Conservation (phyloP, 2,113 vertebrate genomes). For the Myiozetetes cayanensis region DNA sequence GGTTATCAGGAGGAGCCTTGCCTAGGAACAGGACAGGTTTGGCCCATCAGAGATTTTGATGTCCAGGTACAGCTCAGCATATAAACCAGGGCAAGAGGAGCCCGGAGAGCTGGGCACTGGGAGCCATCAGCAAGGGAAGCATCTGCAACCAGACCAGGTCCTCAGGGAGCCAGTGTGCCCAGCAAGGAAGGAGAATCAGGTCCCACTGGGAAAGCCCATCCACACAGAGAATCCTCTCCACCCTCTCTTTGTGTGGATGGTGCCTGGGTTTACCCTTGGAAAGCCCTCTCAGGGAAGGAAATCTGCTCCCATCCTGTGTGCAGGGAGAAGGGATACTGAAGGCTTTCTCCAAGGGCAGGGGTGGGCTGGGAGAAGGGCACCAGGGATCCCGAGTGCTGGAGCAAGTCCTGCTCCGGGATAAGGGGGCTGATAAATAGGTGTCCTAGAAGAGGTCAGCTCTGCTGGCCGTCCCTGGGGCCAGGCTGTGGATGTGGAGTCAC, state of each 20-base stretch:
- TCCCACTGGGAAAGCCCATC: neutral
- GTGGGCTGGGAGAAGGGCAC: neutral
- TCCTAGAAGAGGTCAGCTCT: neutral
- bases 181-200: accelerated
- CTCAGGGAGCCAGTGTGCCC: accelerated
- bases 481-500: neutral
- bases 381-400: accelerated
- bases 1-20: neutral
- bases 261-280: neutral
- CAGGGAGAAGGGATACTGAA: neutral
- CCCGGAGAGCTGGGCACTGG: neutral
- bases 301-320: neutral
- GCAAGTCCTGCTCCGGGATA: accelerated
- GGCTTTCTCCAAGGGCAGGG: neutral
- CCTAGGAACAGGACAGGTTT: neutral
- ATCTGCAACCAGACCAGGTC: neutral
- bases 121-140: neutral
- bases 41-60: neutral
- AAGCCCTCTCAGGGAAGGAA: accelerated
- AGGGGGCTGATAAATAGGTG: neutral
- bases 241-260: neutral
- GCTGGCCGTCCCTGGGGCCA: neutral
- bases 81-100: neutral
- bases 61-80: neutral
- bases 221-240: neutral